Percentiles rank a stretch among this genome's conserved stretches.
Evolutionary conservation across 2,797 vertebrate genomes (phyloP).

Genomic region (Alfaro cultratus): DNA sequence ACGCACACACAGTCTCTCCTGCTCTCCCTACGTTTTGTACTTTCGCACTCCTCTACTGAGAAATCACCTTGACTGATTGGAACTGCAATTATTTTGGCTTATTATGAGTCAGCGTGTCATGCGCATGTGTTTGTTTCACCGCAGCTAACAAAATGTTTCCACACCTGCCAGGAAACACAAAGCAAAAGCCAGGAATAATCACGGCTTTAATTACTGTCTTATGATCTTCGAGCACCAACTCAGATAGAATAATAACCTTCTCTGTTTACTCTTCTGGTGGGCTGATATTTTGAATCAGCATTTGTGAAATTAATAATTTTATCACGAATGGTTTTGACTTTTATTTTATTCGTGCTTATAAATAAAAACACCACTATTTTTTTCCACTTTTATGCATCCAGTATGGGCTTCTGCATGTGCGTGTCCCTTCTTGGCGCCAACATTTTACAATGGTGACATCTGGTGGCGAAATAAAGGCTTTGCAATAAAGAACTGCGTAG

Average conservation of each 20-base stretch:
- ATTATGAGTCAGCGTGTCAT: slow-evolving; percentile 23
- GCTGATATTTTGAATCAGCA: neutral
- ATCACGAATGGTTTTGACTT: neutral
- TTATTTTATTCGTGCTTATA: neutral
- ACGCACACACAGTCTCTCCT: slow-evolving; percentile 18
- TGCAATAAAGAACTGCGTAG: neutral
- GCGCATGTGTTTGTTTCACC: slow-evolving; percentile 6
- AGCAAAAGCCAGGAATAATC: slow-evolving; percentile 1
- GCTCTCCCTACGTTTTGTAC: neutral
- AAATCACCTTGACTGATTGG: slow-evolving; percentile 65
- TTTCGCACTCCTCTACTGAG: slow-evolving; percentile 28
- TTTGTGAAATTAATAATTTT: neutral
- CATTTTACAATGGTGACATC: slow-evolving; percentile 74
- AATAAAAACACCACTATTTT: neutral
- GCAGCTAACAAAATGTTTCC: neutral
- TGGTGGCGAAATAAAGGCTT: slow-evolving; percentile 15
- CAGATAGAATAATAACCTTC: neutral
- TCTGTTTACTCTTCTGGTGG: neutral
- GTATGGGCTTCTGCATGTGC: slow-evolving; percentile 12
- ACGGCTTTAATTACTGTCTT: neutral
- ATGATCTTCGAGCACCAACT: neutral
- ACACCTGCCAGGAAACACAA: neutral
- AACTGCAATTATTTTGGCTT: slow-evolving; percentile 33
- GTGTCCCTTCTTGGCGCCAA: neutral
- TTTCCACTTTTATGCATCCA: neutral